Conservation (phyloP, 2,888 invertebrate genomes). For the Synergus gifuensis region DNA sequence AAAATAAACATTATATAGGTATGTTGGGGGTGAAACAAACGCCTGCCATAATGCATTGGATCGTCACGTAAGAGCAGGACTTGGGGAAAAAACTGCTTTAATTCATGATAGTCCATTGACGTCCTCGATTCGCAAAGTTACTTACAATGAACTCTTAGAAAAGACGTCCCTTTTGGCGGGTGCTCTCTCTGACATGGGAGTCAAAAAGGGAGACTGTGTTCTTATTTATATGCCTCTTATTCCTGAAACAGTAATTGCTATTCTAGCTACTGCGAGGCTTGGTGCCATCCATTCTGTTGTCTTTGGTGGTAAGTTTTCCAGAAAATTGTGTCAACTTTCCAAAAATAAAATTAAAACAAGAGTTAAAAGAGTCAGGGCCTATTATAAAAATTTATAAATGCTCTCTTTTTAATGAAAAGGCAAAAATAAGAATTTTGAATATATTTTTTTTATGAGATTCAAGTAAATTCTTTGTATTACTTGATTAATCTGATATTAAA, state of each 20-base stretch:
- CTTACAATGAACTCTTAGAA: slow-evolving; percentile 89
- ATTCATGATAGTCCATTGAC: slow-evolving; percentile 96
- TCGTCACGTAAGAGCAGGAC: slow-evolving; percentile 89
- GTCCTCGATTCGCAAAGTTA: slow-evolving; percentile 86
- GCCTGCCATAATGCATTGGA: slow-evolving; percentile 96
- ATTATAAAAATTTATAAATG: background rate
- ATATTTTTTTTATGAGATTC: too few relatives aligned
- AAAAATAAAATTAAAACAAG: background rate
- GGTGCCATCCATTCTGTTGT: slow-evolving; percentile 97
- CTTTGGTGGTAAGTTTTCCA: slow-evolving; percentile 87
- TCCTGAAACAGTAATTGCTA: slow-evolving; percentile 92
- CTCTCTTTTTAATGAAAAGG: background rate
- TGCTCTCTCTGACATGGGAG: slow-evolving; percentile 87
- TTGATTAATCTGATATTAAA: too few relatives aligned
- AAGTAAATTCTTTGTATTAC: too few relatives aligned
- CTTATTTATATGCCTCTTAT: slow-evolving; percentile 97
- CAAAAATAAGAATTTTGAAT: too few relatives aligned
- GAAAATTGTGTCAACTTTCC: background rate
- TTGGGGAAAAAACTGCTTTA: slow-evolving; percentile 88
- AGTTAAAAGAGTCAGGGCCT: background rate
- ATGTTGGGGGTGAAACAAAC: slow-evolving; percentile 93
- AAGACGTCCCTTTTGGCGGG: slow-evolving; percentile 90
- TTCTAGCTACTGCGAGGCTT: slow-evolving; percentile 91
- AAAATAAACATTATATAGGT: slow-evolving; percentile 80
- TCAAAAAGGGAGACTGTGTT: slow-evolving; percentile 89